Base-by-base conservation (phyloP, 23 tunicate species). In the Oikopleura vanhoeffeni region DNA sequence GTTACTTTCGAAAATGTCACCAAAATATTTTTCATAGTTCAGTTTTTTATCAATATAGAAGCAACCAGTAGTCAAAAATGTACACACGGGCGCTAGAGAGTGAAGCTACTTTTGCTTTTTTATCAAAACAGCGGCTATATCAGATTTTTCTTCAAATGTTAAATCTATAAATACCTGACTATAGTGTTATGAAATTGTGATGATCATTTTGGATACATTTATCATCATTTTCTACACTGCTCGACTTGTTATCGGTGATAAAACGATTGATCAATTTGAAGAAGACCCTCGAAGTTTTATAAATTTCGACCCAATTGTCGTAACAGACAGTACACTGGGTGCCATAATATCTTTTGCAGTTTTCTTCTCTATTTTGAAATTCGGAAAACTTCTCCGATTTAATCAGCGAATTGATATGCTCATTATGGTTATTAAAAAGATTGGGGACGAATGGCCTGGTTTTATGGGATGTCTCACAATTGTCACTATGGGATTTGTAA, bases 401-500 rank as follows among this genome's bases (percentile, higher is more conserved):
- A 93, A 93, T 89, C 76, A 85, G 39, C 86, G 89, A 71, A 91
- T 90, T 39, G 98, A 92, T 41, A 93, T 93, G 98, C 88, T 93
- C 40, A 85, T 94, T 28, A 86, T 89, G 18, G 98, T 93, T 71
- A 85, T 93, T 84, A 87, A 87, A 40, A 84, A 86, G 86, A 93
- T 92, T 87, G 98, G 94, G 79, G 86, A 83, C 41, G 94, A 93
- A 88, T 93, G 98, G 98, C 94, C 98, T 28, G 98, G 98, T 27
- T 93, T 90, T 83, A 88, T 93, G 76, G 95, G 89, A 39, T 39
- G 89, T 57, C 89, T 91, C 41, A 85, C 84, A 39, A 91, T 89
- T 27, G 90, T 93, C 77, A 88, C 87, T 88, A 85, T 93, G 40
- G 87, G 94, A 28, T 93, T 93, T 71, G 85, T 90, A 39, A 91